Evolutionary conservation across 2,113 vertebrate genomes (phyloP).

Genomic region (Ceyx melanurus): DNA sequence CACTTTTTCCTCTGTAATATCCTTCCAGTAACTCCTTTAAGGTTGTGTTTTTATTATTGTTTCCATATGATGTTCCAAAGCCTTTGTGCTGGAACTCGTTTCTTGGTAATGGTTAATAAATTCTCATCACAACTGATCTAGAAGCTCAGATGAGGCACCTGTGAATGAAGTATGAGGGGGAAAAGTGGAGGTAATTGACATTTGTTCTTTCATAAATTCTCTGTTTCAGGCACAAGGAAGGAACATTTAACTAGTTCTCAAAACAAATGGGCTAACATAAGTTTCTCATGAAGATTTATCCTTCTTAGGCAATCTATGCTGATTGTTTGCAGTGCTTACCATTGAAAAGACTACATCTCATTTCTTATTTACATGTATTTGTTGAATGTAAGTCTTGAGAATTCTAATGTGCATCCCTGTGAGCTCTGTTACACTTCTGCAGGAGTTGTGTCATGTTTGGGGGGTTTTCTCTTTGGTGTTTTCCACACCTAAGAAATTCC

Average conservation of each 20-base stretch:
- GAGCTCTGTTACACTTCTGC: background rate
- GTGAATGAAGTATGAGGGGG: background rate
- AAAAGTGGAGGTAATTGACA: background rate
- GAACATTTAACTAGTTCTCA: background rate
- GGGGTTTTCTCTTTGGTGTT: background rate
- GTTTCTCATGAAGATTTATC: background rate
- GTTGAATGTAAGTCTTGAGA: background rate
- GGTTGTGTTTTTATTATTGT: background rate
- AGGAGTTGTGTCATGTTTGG: background rate
- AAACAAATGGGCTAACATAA: background rate
- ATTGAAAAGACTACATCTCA: background rate
- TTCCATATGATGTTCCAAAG: background rate
- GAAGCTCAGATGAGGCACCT: background rate
- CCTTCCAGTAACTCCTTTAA: background rate
- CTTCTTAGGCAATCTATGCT: background rate
- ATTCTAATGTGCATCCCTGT: background rate
- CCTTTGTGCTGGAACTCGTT: background rate
- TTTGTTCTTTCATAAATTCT: background rate
- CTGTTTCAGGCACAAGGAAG: background rate
- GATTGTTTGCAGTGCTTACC: background rate
- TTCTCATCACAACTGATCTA: background rate
- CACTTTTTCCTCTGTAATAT: background rate
- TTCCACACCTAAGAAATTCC: background rate
- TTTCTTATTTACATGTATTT: background rate
- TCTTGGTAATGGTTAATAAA: background rate